Percentiles rank a stretch among this genome's conserved stretches.
Evolutionary conservation across 1,140 invertebrate species (phyloP).

Genomic region (Alviniconcha marisindica): DNA sequence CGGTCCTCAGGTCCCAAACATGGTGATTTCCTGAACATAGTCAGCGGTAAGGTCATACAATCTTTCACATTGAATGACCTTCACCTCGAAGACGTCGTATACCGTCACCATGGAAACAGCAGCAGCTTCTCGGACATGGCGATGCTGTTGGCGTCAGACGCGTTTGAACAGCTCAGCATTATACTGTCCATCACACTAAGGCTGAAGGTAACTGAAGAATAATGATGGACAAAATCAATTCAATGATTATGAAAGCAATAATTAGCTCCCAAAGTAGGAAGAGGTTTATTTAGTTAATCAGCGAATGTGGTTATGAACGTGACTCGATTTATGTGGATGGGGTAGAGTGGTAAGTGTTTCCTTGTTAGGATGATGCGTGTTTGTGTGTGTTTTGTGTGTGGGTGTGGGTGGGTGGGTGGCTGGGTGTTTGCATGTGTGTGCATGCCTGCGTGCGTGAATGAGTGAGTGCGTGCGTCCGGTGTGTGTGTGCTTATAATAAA

Average conservation of each 20-base stretch:
- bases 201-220: constrained; percentile 52
- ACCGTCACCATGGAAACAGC: constrained; percentile 50
- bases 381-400: neutral
- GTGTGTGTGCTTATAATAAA: too few species aligned
- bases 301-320: too few species aligned
- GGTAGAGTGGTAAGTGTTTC: too few species aligned
- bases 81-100: constrained; percentile 46
- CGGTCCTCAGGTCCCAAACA: constrained; percentile 53
- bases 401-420: neutral
- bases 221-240: too few species aligned
- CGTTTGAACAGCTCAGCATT: constrained; percentile 50
- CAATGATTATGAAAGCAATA: too few species aligned
- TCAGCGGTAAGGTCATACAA: constrained; percentile 33
- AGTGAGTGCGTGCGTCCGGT: too few species aligned
- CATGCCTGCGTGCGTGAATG: too few species aligned
- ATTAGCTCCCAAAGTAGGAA: too few species aligned
- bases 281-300: too few species aligned
- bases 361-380: too few species aligned
- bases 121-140: constrained; percentile 49
- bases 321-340: too few species aligned
- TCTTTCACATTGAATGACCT: constrained; percentile 54
- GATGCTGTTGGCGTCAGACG: constrained; percentile 55
- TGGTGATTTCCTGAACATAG: constrained; percentile 47
- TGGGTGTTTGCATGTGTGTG: too few species aligned
- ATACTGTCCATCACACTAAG: constrained; percentile 58